These are phyloP conservation scores for Raphicerus campestris DNA, from an alignment of 2,113 vertebrate genomes.

Conservation along the genomic window DNA sequence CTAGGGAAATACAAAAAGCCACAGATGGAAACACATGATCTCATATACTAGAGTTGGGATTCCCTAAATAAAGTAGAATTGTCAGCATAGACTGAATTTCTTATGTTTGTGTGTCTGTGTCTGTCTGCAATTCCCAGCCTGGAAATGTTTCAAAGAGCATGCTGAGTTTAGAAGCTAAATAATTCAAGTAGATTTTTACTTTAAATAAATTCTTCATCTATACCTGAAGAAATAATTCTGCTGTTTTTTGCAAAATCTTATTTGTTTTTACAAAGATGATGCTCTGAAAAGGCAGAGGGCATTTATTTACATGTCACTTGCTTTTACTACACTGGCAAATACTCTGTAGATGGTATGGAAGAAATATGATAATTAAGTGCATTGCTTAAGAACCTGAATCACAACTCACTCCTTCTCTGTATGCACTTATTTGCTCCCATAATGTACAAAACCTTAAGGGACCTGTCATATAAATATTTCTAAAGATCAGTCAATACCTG, in stretches of 20 bases:
- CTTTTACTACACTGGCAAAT: neutral
- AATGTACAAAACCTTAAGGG: conserved; percentile 62
- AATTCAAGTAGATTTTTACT: conserved; percentile 25
- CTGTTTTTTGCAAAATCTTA: neutral
- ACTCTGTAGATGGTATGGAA: conserved; percentile 7
- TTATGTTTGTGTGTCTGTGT: neutral
- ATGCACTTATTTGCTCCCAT: conserved; percentile 67
- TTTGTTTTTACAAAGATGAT: neutral
- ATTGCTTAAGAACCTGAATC: conserved; percentile 41
- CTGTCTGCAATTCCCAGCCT: neutral
- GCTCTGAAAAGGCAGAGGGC: neutral
- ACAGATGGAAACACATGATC: neutral
- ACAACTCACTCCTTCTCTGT: conserved; percentile 49
- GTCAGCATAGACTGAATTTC: neutral
- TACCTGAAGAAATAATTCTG: neutral
- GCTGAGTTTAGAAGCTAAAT: neutral
- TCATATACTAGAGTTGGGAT: neutral
- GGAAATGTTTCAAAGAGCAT: neutral
- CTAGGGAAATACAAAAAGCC: neutral
- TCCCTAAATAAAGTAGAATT: neutral
- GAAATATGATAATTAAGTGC: conserved; percentile 60
- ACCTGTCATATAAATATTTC: conserved; percentile 80
- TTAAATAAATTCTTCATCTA: conserved; percentile 1
- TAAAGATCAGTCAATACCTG: conserved; percentile 80
- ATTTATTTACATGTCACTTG: neutral